These are phyloP conservation scores for Tragelaphus oryx DNA, from an alignment of 2,797 vertebrate species.

Conservation along the genomic window DNA sequence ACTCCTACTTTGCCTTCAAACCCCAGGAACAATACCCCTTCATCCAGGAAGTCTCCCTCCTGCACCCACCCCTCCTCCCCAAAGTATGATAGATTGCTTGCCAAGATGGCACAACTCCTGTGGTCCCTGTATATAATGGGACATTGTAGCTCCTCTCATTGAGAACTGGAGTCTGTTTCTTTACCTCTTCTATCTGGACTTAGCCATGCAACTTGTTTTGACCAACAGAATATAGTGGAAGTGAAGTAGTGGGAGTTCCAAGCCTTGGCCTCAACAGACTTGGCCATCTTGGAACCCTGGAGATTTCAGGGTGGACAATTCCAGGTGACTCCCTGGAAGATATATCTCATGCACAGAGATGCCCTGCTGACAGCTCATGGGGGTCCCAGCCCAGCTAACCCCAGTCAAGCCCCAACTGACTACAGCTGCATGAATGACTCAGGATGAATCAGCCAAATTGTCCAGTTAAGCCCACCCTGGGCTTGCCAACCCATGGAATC, in stretches of 20 bases:
- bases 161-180: neutral
- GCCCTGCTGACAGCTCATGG: too few species aligned
- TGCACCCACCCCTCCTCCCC: fast-evolving
- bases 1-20: constrained; percentile 16
- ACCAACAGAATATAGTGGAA: neutral
- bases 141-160: neutral
- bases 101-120: neutral
- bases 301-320: neutral
- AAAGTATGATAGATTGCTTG: neutral
- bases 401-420: neutral
- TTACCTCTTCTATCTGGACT: neutral
- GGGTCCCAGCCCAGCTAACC: neutral
- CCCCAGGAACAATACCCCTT: neutral
- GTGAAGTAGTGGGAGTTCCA: neutral
- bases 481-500: neutral
- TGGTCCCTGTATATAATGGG: neutral
- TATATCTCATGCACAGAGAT: neutral
- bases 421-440: neutral
- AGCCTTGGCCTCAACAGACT: neutral
- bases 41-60: neutral
- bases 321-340: neutral
- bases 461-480: neutral
- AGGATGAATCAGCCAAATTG: neutral
- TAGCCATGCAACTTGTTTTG: neutral
- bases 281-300: neutral